phyloP scores from a whole-genome alignment of 2,113 vertebrate genomes.

The Meles meles region DNA sequence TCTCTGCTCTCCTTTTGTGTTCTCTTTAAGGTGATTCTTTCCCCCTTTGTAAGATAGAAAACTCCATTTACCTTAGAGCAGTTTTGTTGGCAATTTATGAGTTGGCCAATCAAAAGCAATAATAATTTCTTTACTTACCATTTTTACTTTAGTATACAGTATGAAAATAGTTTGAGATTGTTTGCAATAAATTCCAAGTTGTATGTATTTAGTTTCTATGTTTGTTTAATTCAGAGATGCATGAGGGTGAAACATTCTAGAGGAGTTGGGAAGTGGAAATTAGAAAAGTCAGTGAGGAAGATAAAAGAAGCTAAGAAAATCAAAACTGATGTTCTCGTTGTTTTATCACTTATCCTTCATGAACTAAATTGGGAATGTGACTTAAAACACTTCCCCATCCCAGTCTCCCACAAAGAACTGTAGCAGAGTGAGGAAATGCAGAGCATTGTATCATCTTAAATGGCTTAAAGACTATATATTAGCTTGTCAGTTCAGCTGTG shows the following conservation, averaged over 20 bases:
- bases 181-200: neutral
- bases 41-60: neutral
- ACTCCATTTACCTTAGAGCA: neutral
- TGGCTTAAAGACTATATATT: neutral
- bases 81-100: neutral
- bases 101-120: neutral
- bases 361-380: constrained; percentile 1
- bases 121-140: neutral
- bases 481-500: neutral
- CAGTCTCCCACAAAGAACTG: neutral
- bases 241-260: neutral
- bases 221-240: constrained; percentile 1
- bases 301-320: neutral
- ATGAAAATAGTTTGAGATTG: neutral
- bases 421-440: neutral
- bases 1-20: neutral
- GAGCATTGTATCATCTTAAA: neutral
- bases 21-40: neutral
- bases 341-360: neutral
- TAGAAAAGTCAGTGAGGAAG: neutral
- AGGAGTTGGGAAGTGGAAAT: neutral
- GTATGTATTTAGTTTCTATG: neutral
- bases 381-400: neutral
- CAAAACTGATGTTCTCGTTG: neutral
- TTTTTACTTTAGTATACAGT: neutral